Base-by-base conservation (phyloP, 2,797 vertebrate genomes). In the Remorina albescens region DNA sequence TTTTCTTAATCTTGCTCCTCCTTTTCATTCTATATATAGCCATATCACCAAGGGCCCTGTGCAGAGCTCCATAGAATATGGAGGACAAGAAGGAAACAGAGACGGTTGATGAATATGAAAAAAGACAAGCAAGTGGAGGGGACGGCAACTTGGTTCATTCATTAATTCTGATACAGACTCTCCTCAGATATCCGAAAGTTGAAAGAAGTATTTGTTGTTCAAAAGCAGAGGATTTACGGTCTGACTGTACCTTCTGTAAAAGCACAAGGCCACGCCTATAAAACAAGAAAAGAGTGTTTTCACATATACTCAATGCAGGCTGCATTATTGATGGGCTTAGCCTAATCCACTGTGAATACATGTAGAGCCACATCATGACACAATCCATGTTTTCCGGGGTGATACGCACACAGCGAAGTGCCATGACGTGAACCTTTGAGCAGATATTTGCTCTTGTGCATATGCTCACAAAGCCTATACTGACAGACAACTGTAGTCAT, bases 311-410 rank as follows among this genome's bases (percentile, higher is more conserved):
- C 67, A 73, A 55, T 80, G 80, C 65, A 75, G 72, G 62, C 72
- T 89, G 83, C 71, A 91, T 92, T 90, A 93, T 90, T 92, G 80
- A 89, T 89, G 62, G 68, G 50, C 15, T 78, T 53, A 82, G 37
- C 67, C 78, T 84, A 86, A 88, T 90, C 81, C 83, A 60, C 65
- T 60, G 65, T 67, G 65, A 80, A 87, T 78, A 80, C 65, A 80
- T 47, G 71, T 73, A 66, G 54, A 39, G 67, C 71, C 82, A 74
- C 78, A 86, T 83, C 65, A 85, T 80, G 76, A 81, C 83, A 80
- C 57, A 46, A 75, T 32, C 64, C 66, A 30, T 83, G 86, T 85
- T 85, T 72, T 25, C 2, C 42, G 46, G 25, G 53, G 21, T 41
- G 79, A 86, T 71, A 49, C 61, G 42, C 72, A 78, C 75, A 77